Conservation (phyloP, 1,140 invertebrate genomes). For the Himalopsyche phryganea region DNA sequence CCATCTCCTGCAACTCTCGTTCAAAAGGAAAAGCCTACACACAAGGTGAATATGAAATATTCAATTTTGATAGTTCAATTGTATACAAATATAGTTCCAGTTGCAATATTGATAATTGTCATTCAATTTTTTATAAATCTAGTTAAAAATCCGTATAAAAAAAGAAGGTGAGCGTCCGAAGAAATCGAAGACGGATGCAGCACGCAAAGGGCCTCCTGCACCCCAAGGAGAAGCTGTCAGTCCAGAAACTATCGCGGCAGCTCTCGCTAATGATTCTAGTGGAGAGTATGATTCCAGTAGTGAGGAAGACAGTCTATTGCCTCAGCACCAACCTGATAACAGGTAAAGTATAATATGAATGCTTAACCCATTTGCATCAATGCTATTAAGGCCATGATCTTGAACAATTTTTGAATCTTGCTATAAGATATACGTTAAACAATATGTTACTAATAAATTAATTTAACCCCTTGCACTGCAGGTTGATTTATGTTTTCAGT, state of each 20-base stretch:
- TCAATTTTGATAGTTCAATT: neutral
- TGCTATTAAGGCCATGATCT: too few species aligned
- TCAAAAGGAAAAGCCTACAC: slow-evolving; percentile 2
- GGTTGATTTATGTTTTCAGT: too few species aligned
- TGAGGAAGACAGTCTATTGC: slow-evolving; percentile 37
- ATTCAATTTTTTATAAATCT: neutral
- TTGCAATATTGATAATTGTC: too few species aligned
- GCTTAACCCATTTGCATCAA: too few species aligned
- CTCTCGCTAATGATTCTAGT: slow-evolving; percentile 40
- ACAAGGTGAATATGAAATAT: slow-evolving; percentile 2
- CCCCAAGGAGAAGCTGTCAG: slow-evolving; percentile 29
- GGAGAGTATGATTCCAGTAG: slow-evolving; percentile 39
- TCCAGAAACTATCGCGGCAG: slow-evolving; percentile 43
- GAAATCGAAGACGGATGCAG: slow-evolving; percentile 4
- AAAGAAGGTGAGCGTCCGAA: slow-evolving; percentile 43
- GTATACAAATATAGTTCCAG: too few species aligned
- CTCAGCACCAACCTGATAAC: slow-evolving; percentile 39
- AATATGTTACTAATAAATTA: too few species aligned
- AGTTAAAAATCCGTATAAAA: slow-evolving; percentile 40
- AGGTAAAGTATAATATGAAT: too few species aligned
- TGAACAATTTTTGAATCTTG: too few species aligned
- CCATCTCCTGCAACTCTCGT: neutral
- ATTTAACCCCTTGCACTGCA: too few species aligned
- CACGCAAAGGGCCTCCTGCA: neutral
- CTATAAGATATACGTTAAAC: too few species aligned